Base-by-base conservation (phyloP, 1,140 invertebrate genomes). In the Bombus impatiens region DNA sequence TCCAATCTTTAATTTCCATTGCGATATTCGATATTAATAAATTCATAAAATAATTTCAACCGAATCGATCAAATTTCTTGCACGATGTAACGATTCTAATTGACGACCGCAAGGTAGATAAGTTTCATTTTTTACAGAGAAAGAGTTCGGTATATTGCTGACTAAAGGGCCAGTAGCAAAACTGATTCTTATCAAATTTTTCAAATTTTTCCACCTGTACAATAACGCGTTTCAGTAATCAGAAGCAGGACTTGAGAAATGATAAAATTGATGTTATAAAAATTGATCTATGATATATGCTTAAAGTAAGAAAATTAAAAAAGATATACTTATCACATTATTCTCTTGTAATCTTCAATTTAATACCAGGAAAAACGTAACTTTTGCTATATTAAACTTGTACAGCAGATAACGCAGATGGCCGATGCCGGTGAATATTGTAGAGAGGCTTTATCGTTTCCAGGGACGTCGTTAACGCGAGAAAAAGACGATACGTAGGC, bases 391-490 rank as follows among this genome's bases (percentile, higher is more conserved):
- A 75, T 53, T 76, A 32, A 75, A 32, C 42, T 22, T 22, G 18
- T 8, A 53, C 47, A 53, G 18, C 15, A 32, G 71, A 44, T 32
- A 44, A 42, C 40, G 72, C n/a, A 22, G 32, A 53, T 25, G 32
- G 3, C 6, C 42, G 9, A 22, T 9, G 15, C 18, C 42, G 42
- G 32, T 5, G 76, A 78, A 62, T 37, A 78, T 62, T 6, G 3
- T 35, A 62, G 22, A n/a, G 62, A 65, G n/a, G 47, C 12, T 78
- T 59, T 47, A 75, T 75, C 72, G 72, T 75, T 75, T 28, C 6
- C 32, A 57, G 12, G 44, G 47, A 25, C 37, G 28, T 59, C 37
- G 57, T 78, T 78, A 67, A 44, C 57, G 57, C 57, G 40, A 42
- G 18, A 42, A 42, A 67, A 32, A 78, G 35, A 78, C 76, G 35